Conservation (phyloP, 2,888 invertebrate species). For the Eupithecia dodoneata region DNA sequence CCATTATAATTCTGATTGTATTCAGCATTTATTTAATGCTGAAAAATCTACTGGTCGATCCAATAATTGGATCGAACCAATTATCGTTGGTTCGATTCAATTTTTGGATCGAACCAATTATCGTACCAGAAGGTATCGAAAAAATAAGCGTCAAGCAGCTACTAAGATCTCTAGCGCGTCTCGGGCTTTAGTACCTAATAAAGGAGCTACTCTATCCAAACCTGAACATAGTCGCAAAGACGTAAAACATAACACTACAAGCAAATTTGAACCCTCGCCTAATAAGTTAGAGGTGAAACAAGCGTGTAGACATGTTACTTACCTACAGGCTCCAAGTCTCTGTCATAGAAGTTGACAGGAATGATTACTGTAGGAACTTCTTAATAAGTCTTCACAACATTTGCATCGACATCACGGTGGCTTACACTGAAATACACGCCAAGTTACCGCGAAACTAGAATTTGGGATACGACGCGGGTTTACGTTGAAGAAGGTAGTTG, state of each 20-base stretch:
- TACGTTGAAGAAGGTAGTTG: constrained; percentile 40
- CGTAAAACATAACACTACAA: constrained; percentile 48
- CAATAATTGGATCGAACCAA: not conserved
- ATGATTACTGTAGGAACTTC: constrained; percentile 77
- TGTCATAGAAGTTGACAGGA: constrained; percentile 72
- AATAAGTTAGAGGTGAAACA: constrained; percentile 47
- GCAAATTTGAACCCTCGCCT: constrained; percentile 41
- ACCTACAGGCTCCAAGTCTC: constrained; percentile 44
- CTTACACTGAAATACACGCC: constrained; percentile 64
- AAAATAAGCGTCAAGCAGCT: not conserved
- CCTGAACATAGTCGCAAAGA: constrained; percentile 51
- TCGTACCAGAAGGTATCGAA: too few species aligned
- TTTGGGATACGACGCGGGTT: constrained; percentile 46
- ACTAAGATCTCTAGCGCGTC: not conserved
- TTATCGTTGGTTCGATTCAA: too few species aligned
- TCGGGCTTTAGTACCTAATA: not conserved
- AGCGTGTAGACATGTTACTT: constrained; percentile 47
- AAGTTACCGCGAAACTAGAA: constrained; percentile 57
- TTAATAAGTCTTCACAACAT: constrained; percentile 79
- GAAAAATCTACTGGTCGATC: not conserved
- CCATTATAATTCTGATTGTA: not conserved
- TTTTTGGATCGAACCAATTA: too few species aligned
- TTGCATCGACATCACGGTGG: constrained; percentile 64
- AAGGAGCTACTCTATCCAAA: constrained; percentile 18
- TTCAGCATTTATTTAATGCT: not conserved